Base-by-base conservation (phyloP, 2,797 vertebrate species). In the Ficedula albicollis region DNA sequence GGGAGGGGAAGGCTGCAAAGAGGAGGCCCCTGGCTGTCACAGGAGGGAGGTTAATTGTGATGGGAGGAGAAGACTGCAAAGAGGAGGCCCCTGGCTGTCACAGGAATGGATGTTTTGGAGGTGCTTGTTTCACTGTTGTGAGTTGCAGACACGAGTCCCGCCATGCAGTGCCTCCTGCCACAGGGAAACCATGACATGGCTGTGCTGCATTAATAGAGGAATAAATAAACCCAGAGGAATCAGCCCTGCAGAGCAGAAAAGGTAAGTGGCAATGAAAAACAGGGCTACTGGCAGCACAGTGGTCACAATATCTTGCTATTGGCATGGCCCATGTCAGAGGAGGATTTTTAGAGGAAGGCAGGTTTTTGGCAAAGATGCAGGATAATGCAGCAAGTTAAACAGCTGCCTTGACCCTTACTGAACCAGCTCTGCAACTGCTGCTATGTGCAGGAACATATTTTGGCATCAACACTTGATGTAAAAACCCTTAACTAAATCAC, bases 101-200 rank as follows among this genome's bases (percentile, higher is more conserved):
- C 1, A 30, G 21, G 38, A 93, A 56, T 19, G 67, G 74, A 68
- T 5, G 8, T 76, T 91, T 76, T 76, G 55, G 52, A 90, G 69
- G 44, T 21, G 34, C 26, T 59, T 3, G 4, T 54, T 84, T 51
- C 64, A n/a, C 32, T 0, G 0, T 12, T n/a, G 52, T 43, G 70
- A 67, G 59, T 36, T 56, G 63, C 56, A 90, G 78, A 84, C 25
- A 2, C 0, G 46, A 84, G 34, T 56, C 34, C 59, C 89, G 89
- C 67, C 64, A 79, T 10, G 38, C 72, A 32, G 52, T 58, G n/a
- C 62, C 23, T 87, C 63, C 69, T 85, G 76, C 72, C 81, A 89
- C 77, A 75, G 34, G 62, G 58, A 89, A 85, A 54, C 32, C n/a
- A 41, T 9, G 51, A 75, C 58, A 89, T 0, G 22, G 39, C 36